Base-by-base conservation (phyloP, 1,140 invertebrate genomes). In the Danaus plexippus region DNA sequence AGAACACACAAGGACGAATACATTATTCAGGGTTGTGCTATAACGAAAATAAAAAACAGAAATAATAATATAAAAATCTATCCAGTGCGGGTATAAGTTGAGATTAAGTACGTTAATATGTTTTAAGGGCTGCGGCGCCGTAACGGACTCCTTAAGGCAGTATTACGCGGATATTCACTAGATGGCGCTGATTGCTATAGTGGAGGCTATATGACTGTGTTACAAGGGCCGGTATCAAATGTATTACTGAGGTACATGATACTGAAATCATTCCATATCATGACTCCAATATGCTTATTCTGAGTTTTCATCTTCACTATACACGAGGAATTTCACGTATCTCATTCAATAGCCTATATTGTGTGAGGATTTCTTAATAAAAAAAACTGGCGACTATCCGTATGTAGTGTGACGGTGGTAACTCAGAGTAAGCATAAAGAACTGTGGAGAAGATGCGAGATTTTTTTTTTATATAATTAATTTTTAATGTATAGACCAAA, bases 201-300 rank as follows among this genome's bases (percentile, higher is more conserved):
- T 74, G 77, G 79, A 85, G 77, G 76, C 79, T 82, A 80, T 52
- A 63, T 75, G 57, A 68, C n/a, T n/a, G 65, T 59, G 41, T 55
- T 63, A 67, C 54, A 61, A 73, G 67, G 71, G 66, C 68, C 66
- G 63, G 61, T 69, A 64, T 60, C 59, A 51, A 59, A 48, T 53
- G 55, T 63, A 46, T 62, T 55, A 56, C 52, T 11, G 49, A 61
- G 52, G 57, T 55, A 43, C 43, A 59, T 64, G 59, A 66, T 70
- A 71, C 66, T 68, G 62, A 68, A 70, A 74, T 74, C 75, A 80
- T 82, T 79, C 75, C 79, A 77, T 61, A 66, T 59, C 54, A 60
- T 47, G 62, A 48, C 63, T 58, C 55, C 70, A 66, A 64, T 72
- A 54, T 61, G 64, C 64, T 64, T 66, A 63, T 61, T 63, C 54